Percentiles rank a stretch among this genome's conserved stretches.
These are phyloP conservation scores for Brachyptera risi DNA, from an alignment of 2,888 invertebrate species.

Conservation along the genomic window DNA sequence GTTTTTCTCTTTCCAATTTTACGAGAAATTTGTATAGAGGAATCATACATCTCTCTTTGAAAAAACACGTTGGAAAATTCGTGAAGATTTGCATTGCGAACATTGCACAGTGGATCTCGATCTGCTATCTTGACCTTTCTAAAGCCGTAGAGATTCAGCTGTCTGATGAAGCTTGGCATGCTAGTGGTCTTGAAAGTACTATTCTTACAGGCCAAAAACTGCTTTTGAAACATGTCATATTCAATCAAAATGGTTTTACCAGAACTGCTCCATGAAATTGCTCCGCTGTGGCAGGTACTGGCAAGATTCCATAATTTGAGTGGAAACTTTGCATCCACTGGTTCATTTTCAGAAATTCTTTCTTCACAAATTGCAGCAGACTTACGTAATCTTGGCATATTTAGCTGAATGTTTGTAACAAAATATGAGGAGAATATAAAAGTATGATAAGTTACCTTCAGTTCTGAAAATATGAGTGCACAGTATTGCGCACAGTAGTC, in stretches of 20 bases:
- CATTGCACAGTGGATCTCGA: too few species aligned
- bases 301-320: neutral
- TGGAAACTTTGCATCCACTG: conserved; percentile 1
- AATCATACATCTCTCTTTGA: too few species aligned
- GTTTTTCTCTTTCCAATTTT: too few species aligned
- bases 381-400: too few species aligned
- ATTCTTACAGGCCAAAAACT: neutral
- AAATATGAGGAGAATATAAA: too few species aligned
- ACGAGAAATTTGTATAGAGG: too few species aligned
- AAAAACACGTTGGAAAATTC: too few species aligned
- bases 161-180: neutral
- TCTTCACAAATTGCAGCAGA: neutral
- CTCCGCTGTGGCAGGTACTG: neutral
- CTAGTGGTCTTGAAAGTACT: neutral
- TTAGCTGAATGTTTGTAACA: too few species aligned
- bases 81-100: too few species aligned
- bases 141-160: conserved; percentile 3
- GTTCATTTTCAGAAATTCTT: neutral
- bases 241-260: neutral
- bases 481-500: too few species aligned
- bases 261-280: neutral
- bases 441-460: too few species aligned
- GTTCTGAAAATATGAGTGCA: too few species aligned
- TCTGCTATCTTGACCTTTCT: neutral
- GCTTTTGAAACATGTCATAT: neutral